phyloP scores from a whole-genome alignment of 2,888 invertebrate species.

The Chouioia cunea region DNA sequence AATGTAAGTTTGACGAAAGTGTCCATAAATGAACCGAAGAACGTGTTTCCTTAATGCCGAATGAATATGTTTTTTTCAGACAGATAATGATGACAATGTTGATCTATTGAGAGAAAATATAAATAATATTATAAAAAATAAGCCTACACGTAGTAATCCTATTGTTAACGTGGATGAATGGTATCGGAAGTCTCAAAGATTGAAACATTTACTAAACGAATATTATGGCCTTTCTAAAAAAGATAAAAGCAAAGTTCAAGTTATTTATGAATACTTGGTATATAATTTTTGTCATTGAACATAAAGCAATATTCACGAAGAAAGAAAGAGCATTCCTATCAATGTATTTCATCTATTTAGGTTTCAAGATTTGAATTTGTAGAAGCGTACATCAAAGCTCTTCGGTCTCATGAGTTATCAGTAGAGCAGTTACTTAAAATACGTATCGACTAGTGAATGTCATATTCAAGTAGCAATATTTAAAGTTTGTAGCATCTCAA shows the following conservation, averaged over 20 bases:
- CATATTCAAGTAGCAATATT: no score
- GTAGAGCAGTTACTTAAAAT: no score
- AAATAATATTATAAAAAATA: constrained; percentile 13
- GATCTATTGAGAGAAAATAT: background rate
- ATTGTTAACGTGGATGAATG: constrained; percentile 48
- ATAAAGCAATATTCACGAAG: no score
- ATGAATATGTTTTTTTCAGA: no score
- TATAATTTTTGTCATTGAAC: background rate
- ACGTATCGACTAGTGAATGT: no score
- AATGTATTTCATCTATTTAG: constrained; percentile 32
- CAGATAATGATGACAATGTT: no score
- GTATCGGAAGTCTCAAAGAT: constrained; percentile 52
- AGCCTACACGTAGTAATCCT: background rate
- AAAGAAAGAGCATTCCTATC: background rate
- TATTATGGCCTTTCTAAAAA: constrained; percentile 54
- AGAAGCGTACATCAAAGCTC: constrained; percentile 52
- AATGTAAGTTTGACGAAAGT: constrained; percentile 6
- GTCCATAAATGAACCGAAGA: no score
- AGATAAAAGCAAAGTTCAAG: constrained; percentile 58
- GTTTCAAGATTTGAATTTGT: constrained; percentile 51
- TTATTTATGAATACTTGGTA: constrained; percentile 61
- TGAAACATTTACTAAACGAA: constrained; percentile 56
- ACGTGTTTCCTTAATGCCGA: no score
- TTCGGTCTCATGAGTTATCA: constrained; percentile 1
- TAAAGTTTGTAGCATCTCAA: no score